These are phyloP conservation scores for Phocides pigmalion DNA, from an alignment of 1,140 invertebrate species.

Conservation along the genomic window DNA sequence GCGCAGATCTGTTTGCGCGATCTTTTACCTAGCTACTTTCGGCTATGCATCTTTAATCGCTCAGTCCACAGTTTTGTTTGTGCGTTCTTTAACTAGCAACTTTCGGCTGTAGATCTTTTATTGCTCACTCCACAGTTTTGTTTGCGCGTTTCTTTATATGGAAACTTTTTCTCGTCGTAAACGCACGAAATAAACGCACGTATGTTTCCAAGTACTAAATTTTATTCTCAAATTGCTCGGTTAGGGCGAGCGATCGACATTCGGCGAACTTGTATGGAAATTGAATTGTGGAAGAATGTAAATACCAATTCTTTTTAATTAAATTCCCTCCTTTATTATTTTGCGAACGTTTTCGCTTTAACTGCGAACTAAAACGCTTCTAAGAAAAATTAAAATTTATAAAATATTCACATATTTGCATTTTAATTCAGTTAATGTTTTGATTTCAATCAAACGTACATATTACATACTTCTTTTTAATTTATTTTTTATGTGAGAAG, in stretches of 20 bases:
- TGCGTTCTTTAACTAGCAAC: too few relatives aligned
- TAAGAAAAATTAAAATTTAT: not conserved
- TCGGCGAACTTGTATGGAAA: constrained; percentile 25
- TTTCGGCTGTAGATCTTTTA: too few relatives aligned
- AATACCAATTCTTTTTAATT: constrained; percentile 29
- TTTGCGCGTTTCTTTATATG: not conserved
- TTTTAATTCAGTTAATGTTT: too few relatives aligned
- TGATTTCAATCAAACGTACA: too few relatives aligned
- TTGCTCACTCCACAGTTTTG: not conserved
- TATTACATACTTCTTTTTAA: too few relatives aligned
- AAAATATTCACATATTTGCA: too few relatives aligned
- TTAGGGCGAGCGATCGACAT: constrained; percentile 26
- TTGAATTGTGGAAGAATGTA: constrained; percentile 27
- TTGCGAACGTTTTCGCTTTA: not conserved
- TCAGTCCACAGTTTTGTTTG: too few relatives aligned
- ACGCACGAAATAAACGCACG: not conserved
- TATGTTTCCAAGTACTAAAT: constrained; percentile 31
- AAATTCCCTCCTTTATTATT: constrained; percentile 12
- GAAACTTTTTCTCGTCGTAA: not conserved
- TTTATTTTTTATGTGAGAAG: too few relatives aligned
- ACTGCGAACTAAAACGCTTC: not conserved
- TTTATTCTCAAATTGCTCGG: constrained; percentile 32
- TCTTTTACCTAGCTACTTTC: too few relatives aligned
- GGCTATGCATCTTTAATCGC: too few relatives aligned
- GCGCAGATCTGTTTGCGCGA: too few relatives aligned